Evolutionary conservation across 2,888 invertebrate species (phyloP).

Genomic region (Apotomis turbidana): DNA sequence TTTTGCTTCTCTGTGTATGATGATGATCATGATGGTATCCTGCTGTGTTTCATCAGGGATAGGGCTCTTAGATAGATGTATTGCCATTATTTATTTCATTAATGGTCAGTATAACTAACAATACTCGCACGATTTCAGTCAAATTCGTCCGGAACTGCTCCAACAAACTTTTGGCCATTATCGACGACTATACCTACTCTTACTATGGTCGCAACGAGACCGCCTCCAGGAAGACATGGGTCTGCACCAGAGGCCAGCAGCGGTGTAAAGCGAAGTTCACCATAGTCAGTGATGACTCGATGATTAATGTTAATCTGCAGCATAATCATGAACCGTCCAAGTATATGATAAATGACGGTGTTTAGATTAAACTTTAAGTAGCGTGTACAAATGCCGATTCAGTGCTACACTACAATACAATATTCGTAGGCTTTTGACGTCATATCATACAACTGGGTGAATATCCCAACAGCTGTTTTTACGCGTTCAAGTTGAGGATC

Average conservation of each 20-base stretch:
- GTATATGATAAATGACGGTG: constrained; percentile 6
- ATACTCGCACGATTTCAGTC: background rate
- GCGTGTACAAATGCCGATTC: too few species aligned
- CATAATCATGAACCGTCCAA: background rate
- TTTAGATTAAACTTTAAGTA: background rate
- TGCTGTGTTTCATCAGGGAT: too few species aligned
- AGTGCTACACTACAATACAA: too few species aligned
- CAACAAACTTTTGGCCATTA: background rate
- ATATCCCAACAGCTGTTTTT: too few species aligned
- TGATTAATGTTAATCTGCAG: background rate
- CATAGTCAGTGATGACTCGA: background rate
- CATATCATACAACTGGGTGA: too few species aligned
- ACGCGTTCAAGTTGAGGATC: too few species aligned
- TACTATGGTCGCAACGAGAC: background rate
- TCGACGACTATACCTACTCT: background rate
- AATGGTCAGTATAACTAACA: background rate
- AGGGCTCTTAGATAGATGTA: too few species aligned
- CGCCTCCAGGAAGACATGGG: constrained; percentile 4
- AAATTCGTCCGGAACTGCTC: background rate
- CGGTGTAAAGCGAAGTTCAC: constrained; percentile 9
- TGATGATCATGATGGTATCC: too few species aligned
- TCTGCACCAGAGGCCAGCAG: constrained; percentile 9
- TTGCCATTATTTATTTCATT: background rate
- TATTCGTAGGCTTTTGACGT: too few species aligned
- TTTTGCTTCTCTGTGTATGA: too few species aligned